A percentile compares a stretch with the other conserved stretches of the same genome.
phyloP scores from a whole-genome alignment of 2,888 invertebrate genomes.

The Thera britannica region DNA sequence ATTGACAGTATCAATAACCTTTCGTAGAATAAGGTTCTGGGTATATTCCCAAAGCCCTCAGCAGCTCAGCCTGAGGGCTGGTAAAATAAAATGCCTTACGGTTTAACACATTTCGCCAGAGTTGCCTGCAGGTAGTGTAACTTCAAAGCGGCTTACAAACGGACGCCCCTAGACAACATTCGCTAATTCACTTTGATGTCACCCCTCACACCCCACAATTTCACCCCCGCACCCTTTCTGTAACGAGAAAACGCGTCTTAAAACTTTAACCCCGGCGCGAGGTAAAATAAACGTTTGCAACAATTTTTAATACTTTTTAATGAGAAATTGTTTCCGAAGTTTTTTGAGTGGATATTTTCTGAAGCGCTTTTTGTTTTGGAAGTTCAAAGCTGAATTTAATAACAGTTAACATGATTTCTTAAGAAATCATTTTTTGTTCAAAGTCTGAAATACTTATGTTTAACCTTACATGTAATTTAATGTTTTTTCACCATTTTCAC shows the following conservation, averaged over 20 bases:
- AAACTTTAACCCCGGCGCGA: constrained; percentile 73
- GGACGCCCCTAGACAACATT: constrained; percentile 84
- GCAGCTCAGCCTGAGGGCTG: constrained; percentile 47
- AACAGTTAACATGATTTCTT: constrained; percentile 40
- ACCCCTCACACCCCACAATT: constrained; percentile 59
- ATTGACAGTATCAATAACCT: constrained; percentile 29
- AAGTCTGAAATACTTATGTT: too few species aligned
- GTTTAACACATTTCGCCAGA: constrained; percentile 68
- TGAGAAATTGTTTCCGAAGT: constrained; percentile 67
- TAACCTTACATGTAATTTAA: too few species aligned
- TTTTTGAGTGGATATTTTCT: constrained; percentile 55
- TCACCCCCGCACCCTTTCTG: constrained; percentile 49
- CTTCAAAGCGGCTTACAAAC: constrained; percentile 82
- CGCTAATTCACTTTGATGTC: constrained; percentile 84
- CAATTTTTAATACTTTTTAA: constrained; percentile 71
- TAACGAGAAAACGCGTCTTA: constrained; percentile 80
- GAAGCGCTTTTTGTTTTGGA: constrained; percentile 41
- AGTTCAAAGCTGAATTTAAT: constrained; percentile 44
- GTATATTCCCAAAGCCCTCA: constrained; percentile 15
- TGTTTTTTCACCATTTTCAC: too few species aligned
- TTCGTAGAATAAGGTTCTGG: constrained; percentile 24
- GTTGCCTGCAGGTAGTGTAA: constrained; percentile 73
- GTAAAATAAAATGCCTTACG: constrained; percentile 68
- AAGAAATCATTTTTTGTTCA: not conserved
- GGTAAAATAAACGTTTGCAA: constrained; percentile 72